phyloP scores from a whole-genome alignment of 2,888 invertebrate genomes.

The Pseudococcus viburni region DNA sequence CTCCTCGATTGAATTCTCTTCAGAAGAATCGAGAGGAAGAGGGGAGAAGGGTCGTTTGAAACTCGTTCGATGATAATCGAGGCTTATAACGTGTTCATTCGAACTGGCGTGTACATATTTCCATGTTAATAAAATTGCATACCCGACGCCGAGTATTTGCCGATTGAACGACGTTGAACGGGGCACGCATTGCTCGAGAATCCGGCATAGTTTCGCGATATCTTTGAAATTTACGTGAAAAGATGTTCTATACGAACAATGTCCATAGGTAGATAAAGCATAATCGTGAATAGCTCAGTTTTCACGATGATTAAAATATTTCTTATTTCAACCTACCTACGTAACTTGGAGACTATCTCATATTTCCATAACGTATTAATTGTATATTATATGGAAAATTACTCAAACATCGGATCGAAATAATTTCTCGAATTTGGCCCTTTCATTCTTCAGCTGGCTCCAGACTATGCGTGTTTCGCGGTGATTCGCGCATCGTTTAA shows the following conservation, averaged over 20 bases:
- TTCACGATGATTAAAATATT: slow-evolving; percentile 53
- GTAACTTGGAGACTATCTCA: not conserved
- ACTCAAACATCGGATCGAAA: not conserved
- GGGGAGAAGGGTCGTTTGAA: not conserved
- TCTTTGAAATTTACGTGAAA: slow-evolving; percentile 42
- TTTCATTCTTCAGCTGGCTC: too few relatives aligned
- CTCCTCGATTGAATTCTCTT: too few relatives aligned
- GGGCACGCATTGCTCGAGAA: not conserved
- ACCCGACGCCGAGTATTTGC: not conserved
- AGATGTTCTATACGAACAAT: slow-evolving; percentile 28
- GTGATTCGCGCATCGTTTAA: too few relatives aligned
- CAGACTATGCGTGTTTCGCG: too few relatives aligned
- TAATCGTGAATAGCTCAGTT: slow-evolving; percentile 3
- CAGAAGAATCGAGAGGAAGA: too few relatives aligned
- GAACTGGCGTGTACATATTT: not conserved
- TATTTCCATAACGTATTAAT: not conserved
- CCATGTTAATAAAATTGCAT: slow-evolving; percentile 32
- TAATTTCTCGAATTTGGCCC: not conserved
- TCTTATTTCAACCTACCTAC: not conserved
- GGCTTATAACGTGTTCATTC: not conserved
- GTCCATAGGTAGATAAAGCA: not conserved
- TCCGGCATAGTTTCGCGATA: slow-evolving; percentile 39
- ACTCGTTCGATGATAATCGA: slow-evolving; percentile 11
- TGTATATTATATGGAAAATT: too few relatives aligned
- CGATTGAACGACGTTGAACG: not conserved